Evolutionary conservation across 2,888 invertebrate species (phyloP), one percentile per base, ranked within the genome.

Genomic region (Amorpha juglandis): DNA sequence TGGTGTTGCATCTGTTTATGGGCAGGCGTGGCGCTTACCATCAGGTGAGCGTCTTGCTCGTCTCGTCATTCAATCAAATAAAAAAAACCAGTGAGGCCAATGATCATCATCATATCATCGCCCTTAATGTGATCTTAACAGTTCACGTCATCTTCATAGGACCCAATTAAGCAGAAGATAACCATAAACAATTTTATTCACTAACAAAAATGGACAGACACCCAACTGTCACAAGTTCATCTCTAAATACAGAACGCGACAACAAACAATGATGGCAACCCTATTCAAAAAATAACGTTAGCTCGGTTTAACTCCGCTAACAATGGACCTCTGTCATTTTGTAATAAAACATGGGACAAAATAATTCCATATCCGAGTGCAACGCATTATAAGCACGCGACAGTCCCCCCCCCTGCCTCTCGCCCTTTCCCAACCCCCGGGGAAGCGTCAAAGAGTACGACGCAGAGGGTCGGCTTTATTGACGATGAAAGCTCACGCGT

Each of bases 331-430:
- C 48, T 64, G 52, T 53, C 42, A 19, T 63, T 63, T 62, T 33
- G 48, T 47, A 66, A 66, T 48, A 65, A 55, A 65, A 65, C 64
- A 65, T 48, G 35, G 58, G 48, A 58, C 64, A 58, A 58, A 65
- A 65, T 55, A 65, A 65, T 58, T 65, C 58, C 64, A 65, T 55
- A 64, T 58, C 47, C 68, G 65, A 67, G 66, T 64, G 66, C 53
- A 73, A 76, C 78, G 82, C 85, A 86, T 87, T 87, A 85, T 83
- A 84, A 85, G 84, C 82, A 82, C 82, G 83, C 68, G 78, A 68
- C 80, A 74, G 79, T 78, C 77, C 74, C 76, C 78, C 75, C 81
- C 79, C 76, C 76, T 76, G 70, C 72, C 74, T 78, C 77, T 76
- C 76, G 77, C 77, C 72, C 75, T 78, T 71, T 75, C 78, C 70